A percentile compares a stretch with the other conserved stretches of the same genome.
Conservation (phyloP, 2,797 vertebrate genomes). For the Chelmon rostratus region DNA sequence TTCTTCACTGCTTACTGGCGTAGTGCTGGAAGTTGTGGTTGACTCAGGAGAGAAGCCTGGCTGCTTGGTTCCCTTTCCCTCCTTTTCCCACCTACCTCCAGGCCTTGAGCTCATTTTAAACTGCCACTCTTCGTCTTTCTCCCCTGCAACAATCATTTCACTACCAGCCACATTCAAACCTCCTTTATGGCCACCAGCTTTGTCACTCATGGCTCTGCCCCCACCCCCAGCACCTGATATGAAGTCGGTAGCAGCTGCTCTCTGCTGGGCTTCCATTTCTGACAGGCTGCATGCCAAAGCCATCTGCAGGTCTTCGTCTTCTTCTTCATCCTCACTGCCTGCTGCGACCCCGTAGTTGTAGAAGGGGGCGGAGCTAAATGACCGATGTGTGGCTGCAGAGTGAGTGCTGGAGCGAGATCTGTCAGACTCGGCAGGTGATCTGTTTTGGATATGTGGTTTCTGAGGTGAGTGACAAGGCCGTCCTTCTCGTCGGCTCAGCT, state of each 20-base stretch:
- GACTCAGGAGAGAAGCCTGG: conserved; percentile 48
- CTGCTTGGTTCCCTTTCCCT: conserved; percentile 24
- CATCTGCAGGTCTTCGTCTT: conserved; percentile 96
- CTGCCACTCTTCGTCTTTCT: conserved; percentile 28
- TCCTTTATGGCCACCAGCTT: conserved; percentile 24
- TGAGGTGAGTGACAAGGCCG: conserved; percentile 53
- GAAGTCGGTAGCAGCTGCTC: conserved; percentile 81
- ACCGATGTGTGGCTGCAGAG: conserved; percentile 70
- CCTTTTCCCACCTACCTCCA: conserved; percentile 14
- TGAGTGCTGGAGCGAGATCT: conserved; percentile 56
- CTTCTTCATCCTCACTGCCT: conserved; percentile 83
- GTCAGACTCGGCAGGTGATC: conserved; percentile 67
- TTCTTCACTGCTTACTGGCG: conserved; percentile 50
- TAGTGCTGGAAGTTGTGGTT: conserved; percentile 40
- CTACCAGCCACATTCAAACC: background rate
- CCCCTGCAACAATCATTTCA: conserved; percentile 22
- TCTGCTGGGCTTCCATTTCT: conserved; percentile 95
- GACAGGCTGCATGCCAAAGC: conserved; percentile 98
- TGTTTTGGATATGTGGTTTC: conserved; percentile 67
- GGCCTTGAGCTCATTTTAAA: conserved; percentile 31
- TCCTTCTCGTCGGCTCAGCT: conserved; percentile 93
- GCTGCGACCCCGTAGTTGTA: conserved; percentile 68
- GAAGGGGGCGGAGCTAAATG: conserved; percentile 86
- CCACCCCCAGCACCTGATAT: conserved; percentile 85
- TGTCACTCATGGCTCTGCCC: conserved; percentile 38